Percentiles rank a stretch among this genome's conserved stretches.
Evolutionary conservation across 2,888 invertebrate genomes (phyloP).

Genomic region (Ophion obscuratus): DNA sequence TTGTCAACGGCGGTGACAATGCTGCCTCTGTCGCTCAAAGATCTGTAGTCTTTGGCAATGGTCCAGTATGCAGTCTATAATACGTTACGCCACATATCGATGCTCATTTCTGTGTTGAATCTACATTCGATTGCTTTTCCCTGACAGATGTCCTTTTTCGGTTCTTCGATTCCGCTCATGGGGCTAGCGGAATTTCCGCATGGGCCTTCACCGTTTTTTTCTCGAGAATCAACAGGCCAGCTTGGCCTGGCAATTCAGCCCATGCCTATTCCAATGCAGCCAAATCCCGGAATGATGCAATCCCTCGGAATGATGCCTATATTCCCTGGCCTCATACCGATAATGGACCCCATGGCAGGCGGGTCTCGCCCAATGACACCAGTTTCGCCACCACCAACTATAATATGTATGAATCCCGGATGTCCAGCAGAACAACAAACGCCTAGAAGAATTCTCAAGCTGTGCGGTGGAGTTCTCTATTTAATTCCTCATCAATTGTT

Average conservation of each 20-base stretch:
- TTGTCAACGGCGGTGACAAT: conserved; percentile 26
- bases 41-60: conserved; percentile 47
- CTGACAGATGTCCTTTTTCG: conserved; percentile 54
- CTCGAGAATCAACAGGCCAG: conserved; percentile 12
- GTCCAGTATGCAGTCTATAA: conserved; percentile 45
- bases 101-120: background rate
- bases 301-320: conserved; percentile 66
- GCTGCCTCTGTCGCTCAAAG: conserved; percentile 57
- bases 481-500: conserved; percentile 63
- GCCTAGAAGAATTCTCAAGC: conserved; percentile 61
- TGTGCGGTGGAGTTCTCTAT: conserved; percentile 68
- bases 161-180: conserved; percentile 52
- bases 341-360: conserved; percentile 30
- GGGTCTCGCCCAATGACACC: conserved; percentile 17
- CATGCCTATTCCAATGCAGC: conserved; percentile 41
- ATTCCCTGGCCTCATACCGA: conserved; percentile 55
- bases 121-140: conserved; percentile 5
- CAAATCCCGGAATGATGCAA: conserved; percentile 36
- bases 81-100: background rate
- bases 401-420: conserved; percentile 28
- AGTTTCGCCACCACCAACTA: conserved; percentile 29
- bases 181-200: conserved; percentile 35
- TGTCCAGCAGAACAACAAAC: conserved; percentile 27
- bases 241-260: conserved; percentile 50
- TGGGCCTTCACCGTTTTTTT: conserved; percentile 32